Evolutionary conservation across 2,888 invertebrate genomes (phyloP), one percentile per base, ranked within the genome.

Genomic region (Drosophila glabriapex): DNA sequence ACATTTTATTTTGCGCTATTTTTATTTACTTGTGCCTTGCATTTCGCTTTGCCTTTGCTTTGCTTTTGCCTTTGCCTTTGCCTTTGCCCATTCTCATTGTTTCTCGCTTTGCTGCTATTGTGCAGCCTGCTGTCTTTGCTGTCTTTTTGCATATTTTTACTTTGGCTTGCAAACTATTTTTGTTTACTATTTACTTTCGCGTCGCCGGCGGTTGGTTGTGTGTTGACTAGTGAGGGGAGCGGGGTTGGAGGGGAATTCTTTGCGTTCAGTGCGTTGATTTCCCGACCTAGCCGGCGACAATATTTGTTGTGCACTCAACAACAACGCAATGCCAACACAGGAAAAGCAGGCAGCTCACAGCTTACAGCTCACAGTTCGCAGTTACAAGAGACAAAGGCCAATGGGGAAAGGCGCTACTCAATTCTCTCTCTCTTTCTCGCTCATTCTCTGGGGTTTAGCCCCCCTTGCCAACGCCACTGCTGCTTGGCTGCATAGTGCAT

Each of bases 261-360:
- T 29, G 71, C 56, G 73, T 68, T 79, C 73, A 76, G 84, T 89
- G 81, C 86, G 84, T 88, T 83, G 83, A 82, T 90, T 84, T 91
- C 87, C 91, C 91, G 91, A 92, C 91, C 92, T 91, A 91, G 84
- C 86, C 91, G 89, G 90, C 89, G 83, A 90, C 86, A 91, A 81
- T 91, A 91, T 91, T 91, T 92, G 83, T 87, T 87, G 83, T 77
- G 90, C 88, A 85, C 89, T 90, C 88, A 69, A 71, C 70, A 46
- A 46, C 81, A 73, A 65, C 68, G 76, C 82, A 79, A 61, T 76
- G 73, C 77, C 78, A 62, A 74, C 76, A 61, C 68, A 68, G 63
- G 63, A 72, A 50, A 60, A 55, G 35, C 33, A 66, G 50, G 37
- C 25, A 46, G 33, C 22, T 12, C 58, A 52, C 25, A 56, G 33